These are phyloP conservation scores for Chymomyza costata DNA, from an alignment of 1,140 invertebrate genomes.

Conservation along the genomic window DNA sequence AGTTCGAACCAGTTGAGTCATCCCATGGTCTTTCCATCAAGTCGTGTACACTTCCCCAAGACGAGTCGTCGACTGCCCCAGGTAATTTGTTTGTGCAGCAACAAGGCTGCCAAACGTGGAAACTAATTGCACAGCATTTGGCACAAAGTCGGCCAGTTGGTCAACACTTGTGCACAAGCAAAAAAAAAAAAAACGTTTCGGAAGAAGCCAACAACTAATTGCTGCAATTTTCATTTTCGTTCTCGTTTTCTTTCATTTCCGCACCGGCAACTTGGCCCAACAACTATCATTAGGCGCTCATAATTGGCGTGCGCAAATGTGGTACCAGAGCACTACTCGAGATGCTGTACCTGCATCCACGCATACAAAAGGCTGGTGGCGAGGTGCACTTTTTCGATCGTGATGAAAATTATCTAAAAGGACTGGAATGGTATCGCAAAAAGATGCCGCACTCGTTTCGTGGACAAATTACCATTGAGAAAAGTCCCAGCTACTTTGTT, in stretches of 20 bases:
- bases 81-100: slow-evolving; percentile 57
- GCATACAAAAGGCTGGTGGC: slow-evolving; percentile 92
- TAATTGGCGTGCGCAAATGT: slow-evolving; percentile 95
- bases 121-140: neutral
- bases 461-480: slow-evolving; percentile 96
- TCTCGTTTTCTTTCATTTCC: slow-evolving; percentile 34
- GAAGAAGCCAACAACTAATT: slow-evolving; percentile 35
- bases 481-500: slow-evolving; percentile 98
- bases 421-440: slow-evolving; percentile 93
- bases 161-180: too few species aligned
- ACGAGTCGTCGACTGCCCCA: slow-evolving; percentile 78
- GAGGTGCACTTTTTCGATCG: slow-evolving; percentile 97
- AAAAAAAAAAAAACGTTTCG: slow-evolving; percentile 3
- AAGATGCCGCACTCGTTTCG: slow-evolving; percentile 94
- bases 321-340: slow-evolving; percentile 94
- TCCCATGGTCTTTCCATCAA: slow-evolving; percentile 74
- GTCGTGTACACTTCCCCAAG: slow-evolving; percentile 76
- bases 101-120: neutral
- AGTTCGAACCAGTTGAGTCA: slow-evolving; percentile 66
- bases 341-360: slow-evolving; percentile 94
- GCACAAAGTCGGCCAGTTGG: neutral
- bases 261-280: slow-evolving; percentile 55
- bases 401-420: slow-evolving; percentile 91
- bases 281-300: slow-evolving; percentile 83
- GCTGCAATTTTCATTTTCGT: slow-evolving; percentile 39